phyloP scores from a whole-genome alignment of 2,888 invertebrate species.

The Harmothoe impar region DNA sequence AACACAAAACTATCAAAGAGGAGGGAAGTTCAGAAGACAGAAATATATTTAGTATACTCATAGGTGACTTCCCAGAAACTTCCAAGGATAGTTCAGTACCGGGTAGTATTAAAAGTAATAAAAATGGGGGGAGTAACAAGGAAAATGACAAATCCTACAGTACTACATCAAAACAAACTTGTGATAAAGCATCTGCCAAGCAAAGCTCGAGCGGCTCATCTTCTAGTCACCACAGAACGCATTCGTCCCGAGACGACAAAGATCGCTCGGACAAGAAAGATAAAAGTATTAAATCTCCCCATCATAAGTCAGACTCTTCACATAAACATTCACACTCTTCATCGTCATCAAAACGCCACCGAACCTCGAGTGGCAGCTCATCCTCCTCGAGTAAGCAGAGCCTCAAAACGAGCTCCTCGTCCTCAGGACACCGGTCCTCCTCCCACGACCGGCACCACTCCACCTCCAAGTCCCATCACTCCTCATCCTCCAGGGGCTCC shows the following conservation, averaged over 20 bases:
- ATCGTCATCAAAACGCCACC: background rate
- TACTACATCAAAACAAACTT: background rate
- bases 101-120: background rate
- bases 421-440: background rate
- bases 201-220: background rate
- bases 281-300: background rate
- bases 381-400: conserved; percentile 29
- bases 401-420: background rate
- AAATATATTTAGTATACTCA: conserved; percentile 17
- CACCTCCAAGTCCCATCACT: background rate
- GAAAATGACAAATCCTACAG: conserved; percentile 11
- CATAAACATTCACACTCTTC: conserved; percentile 41
- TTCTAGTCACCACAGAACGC: background rate
- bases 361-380: conserved; percentile 37
- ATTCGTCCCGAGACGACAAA: background rate
- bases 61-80: background rate
- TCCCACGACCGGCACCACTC: background rate
- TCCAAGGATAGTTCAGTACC: background rate
- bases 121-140: conserved; percentile 14
- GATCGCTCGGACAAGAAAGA: background rate
- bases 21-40: background rate
- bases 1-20: conserved; percentile 5
- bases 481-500: background rate
- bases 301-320: background rate
- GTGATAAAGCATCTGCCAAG: background rate